Percentiles rank a stretch among this genome's conserved stretches.
phyloP scores from a whole-genome alignment of 2,113 vertebrate species.

The Psilopsiagon aurifrons region DNA sequence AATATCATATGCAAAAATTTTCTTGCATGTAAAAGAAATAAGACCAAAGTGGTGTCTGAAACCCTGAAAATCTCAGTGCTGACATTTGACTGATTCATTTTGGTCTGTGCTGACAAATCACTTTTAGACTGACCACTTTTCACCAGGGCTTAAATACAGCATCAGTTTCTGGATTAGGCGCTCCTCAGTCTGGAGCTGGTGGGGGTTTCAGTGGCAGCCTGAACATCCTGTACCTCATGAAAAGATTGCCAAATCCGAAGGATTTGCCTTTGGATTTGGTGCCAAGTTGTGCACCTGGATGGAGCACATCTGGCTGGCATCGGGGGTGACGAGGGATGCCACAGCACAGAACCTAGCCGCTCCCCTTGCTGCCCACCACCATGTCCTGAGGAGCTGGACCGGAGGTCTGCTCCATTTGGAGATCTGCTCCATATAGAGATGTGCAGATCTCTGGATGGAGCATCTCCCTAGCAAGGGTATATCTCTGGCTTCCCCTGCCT shows the following conservation, averaged over 20 bases:
- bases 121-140: neutral
- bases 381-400: neutral
- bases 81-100: neutral
- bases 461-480: neutral
- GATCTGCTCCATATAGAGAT: neutral
- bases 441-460: neutral
- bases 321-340: neutral
- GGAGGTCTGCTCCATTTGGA: neutral
- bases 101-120: neutral
- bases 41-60: neutral
- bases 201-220: neutral
- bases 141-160: neutral
- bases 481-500: rapidly evolving
- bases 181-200: neutral
- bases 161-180: neutral
- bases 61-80: neutral
- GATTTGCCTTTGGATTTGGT: neutral
- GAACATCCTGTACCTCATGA: neutral
- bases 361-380: neutral
- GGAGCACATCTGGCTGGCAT: neutral
- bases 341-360: neutral
- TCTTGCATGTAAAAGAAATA: neutral
- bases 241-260: neutral
- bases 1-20: neutral
- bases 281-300: neutral